A percentile compares a stretch with the other conserved stretches of the same genome.
Conservation (phyloP, 2,888 invertebrate species). For the Tuberolachnus salignus region DNA sequence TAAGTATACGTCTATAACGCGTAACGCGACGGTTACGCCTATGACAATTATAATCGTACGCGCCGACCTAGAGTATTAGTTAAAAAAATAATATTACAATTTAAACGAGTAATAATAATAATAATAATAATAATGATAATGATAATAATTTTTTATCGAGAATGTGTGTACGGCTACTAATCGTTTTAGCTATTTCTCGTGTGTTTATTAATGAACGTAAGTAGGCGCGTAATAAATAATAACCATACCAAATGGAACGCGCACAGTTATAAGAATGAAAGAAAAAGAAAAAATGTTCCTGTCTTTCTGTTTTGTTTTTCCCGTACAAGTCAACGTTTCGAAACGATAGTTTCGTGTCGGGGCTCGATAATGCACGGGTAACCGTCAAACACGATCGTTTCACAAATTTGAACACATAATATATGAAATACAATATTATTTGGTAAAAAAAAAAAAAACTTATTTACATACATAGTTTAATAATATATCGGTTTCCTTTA, state of each 20-base stretch:
- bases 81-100: slow-evolving; percentile 4
- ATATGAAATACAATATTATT: slow-evolving; percentile 16
- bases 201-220: slow-evolving; percentile 5
- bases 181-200: neutral
- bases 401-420: slow-evolving; percentile 45
- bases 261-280: slow-evolving; percentile 25
- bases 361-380: neutral
- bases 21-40: neutral
- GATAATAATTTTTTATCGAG: too few relatives aligned
- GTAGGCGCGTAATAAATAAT: slow-evolving; percentile 6
- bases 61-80: neutral
- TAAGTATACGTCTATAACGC: too few relatives aligned
- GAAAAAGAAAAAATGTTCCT: too few relatives aligned
- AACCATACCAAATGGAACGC: slow-evolving; percentile 3
- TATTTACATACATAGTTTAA: too few relatives aligned
- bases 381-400: slow-evolving; percentile 1
- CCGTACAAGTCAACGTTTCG: neutral
- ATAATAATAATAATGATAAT: too few relatives aligned
- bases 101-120: neutral
- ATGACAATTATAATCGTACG: neutral
- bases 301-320: neutral
- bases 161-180: neutral
- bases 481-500: neutral
- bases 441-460: neutral
- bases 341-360: neutral